A percentile compares a stretch with the other conserved stretches of the same genome.
Evolutionary conservation across 2,888 invertebrate genomes (phyloP).

Genomic region (Andrena haemorrhoa): DNA sequence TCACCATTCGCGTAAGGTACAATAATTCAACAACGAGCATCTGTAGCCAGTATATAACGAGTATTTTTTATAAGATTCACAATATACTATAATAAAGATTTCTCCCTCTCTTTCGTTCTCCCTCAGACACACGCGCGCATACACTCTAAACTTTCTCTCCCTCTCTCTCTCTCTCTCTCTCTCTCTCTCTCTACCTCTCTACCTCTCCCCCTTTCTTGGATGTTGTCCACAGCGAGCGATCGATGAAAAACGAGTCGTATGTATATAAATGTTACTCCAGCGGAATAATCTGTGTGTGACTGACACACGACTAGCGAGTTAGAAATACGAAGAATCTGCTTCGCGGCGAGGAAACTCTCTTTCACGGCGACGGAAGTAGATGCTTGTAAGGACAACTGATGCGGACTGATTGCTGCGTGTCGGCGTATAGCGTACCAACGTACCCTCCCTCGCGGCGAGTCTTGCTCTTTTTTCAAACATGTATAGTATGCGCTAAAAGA

Average conservation of each 20-base stretch:
- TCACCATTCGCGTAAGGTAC: slow-evolving; percentile 46
- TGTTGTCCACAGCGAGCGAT: slow-evolving; percentile 59
- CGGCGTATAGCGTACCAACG: slow-evolving; percentile 24
- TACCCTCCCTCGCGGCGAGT: slow-evolving; percentile 19
- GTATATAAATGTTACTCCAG: slow-evolving; percentile 63
- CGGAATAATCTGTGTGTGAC: slow-evolving; percentile 57
- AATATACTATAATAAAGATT: slow-evolving; percentile 52
- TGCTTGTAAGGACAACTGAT: slow-evolving; percentile 5
- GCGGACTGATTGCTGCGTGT: slow-evolving; percentile 19
- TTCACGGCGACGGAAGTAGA: slow-evolving; percentile 40
- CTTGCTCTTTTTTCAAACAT: slow-evolving; percentile 18
- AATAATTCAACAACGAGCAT: slow-evolving; percentile 60
- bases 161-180: neutral
- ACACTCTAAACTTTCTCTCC: neutral
- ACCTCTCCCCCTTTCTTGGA: slow-evolving; percentile 20
- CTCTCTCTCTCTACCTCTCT: slow-evolving; percentile 12
- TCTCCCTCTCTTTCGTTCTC: slow-evolving; percentile 10
- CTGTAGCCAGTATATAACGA: slow-evolving; percentile 57
- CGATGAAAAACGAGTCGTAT: slow-evolving; percentile 56
- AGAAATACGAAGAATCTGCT: slow-evolving; percentile 58
- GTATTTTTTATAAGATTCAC: slow-evolving; percentile 48
- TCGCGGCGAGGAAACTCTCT: slow-evolving; percentile 37
- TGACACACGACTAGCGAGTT: slow-evolving; percentile 59
- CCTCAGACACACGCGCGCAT: neutral
- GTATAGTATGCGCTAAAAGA: slow-evolving; percentile 38